A percentile compares a stretch with the other conserved stretches of the same genome.
Evolutionary conservation across 2,113 vertebrate genomes (phyloP).

Genomic region (Canis aureus): DNA sequence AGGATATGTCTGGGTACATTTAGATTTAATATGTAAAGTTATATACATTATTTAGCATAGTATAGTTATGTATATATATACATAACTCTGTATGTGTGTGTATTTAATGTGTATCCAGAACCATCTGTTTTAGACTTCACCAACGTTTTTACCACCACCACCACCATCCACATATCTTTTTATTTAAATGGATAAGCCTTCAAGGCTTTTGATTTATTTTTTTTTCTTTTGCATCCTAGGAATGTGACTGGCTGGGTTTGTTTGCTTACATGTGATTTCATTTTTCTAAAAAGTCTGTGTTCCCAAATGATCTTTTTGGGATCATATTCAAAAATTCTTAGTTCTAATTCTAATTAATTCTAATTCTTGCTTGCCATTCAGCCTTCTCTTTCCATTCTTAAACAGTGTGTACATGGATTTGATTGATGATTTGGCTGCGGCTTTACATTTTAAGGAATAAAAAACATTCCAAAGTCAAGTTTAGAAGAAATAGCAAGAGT

Average conservation of each 20-base stretch:
- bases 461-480: not conserved
- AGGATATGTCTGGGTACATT: not conserved
- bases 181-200: not conserved
- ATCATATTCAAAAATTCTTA: too few relatives aligned
- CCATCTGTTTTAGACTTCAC: not conserved
- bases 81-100: not conserved
- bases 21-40: not conserved
- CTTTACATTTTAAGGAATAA: not conserved
- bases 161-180: not conserved
- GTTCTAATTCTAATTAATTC: too few relatives aligned
- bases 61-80: not conserved
- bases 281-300: not conserved
- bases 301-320: not conserved
- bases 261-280: constrained; percentile 33
- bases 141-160: not conserved
- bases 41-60: not conserved
- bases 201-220: not conserved
- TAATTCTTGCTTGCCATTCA: not conserved
- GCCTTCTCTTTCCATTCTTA: not conserved
- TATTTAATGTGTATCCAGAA: not conserved
- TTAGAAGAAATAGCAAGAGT: constrained; percentile 36
- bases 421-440: not conserved
- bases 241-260: not conserved
- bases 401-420: not conserved
- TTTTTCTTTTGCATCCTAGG: not conserved